phyloP scores from a whole-genome alignment of 2,888 invertebrate species.

The Ichneumoninae sp. region DNA sequence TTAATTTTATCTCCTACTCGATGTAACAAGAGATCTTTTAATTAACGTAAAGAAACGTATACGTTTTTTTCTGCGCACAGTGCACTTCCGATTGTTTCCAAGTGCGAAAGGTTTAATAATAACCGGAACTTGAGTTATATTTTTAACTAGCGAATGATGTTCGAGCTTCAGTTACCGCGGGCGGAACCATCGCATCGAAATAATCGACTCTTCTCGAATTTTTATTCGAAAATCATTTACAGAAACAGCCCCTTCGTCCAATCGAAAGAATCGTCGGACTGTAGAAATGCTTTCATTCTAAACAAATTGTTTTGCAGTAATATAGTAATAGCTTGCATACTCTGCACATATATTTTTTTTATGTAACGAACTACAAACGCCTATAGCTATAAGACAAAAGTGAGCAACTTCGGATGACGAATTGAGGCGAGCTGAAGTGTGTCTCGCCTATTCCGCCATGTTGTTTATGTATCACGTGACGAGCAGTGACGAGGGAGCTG shows the following conservation, averaged over 20 bases:
- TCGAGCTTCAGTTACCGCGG: not conserved
- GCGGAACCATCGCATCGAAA: not conserved
- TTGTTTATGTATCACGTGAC: slow-evolving; percentile 83
- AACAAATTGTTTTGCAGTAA: not conserved
- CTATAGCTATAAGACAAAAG: slow-evolving; percentile 4
- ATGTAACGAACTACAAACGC: not conserved
- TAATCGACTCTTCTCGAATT: slow-evolving; percentile 13
- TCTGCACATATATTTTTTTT: not conserved
- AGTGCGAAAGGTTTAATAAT: not conserved
- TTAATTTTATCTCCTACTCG: not conserved
- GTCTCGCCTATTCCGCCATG: slow-evolving; percentile 75
- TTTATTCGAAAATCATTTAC: not conserved
- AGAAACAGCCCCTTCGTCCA: not conserved
- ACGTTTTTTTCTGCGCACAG: not conserved
- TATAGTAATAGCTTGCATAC: not conserved
- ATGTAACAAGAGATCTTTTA: not conserved
- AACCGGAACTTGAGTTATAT: not conserved
- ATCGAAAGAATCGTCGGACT: not conserved
- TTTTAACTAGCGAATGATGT: not conserved
- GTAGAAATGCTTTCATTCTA: not conserved
- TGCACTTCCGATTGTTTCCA: not conserved
- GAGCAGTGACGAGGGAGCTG: slow-evolving; percentile 72
- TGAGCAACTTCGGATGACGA: slow-evolving; percentile 36
- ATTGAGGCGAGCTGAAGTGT: not conserved
- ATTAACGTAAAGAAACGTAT: not conserved